Evolutionary conservation across 2,797 vertebrate species (phyloP).

Genomic region (Diglossa cyanea): DNA sequence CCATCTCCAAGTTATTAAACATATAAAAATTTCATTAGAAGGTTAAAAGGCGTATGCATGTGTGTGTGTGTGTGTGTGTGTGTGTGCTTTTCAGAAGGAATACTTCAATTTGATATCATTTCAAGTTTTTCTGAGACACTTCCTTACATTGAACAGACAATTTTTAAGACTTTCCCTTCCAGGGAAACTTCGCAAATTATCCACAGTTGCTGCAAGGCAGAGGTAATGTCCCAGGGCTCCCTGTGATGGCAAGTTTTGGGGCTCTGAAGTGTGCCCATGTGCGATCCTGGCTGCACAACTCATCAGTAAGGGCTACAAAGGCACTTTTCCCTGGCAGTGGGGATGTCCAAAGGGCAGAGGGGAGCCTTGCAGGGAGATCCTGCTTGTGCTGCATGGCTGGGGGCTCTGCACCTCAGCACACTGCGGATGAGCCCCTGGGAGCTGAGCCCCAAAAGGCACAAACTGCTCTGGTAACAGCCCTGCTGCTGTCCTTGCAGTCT

Average conservation of each 20-base stretch:
- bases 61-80: background rate
- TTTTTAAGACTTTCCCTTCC: background rate
- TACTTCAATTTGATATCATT: background rate
- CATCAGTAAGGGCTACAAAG: rapidly evolving
- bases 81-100: background rate
- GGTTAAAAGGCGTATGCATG: background rate
- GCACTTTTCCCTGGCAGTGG: background rate
- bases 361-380: background rate
- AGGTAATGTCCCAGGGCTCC: background rate
- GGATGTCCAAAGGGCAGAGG: background rate
- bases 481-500: background rate
- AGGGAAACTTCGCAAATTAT: background rate
- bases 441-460: background rate
- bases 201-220: background rate
- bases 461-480: background rate
- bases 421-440: background rate
- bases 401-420: rapidly evolving
- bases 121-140: background rate
- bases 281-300: rapidly evolving
- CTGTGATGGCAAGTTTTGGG: background rate
- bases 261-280: rapidly evolving
- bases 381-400: rapidly evolving
- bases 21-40: background rate
- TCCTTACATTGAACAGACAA: background rate
- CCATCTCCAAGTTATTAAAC: background rate